A percentile compares a stretch with the other conserved stretches of the same genome.
Conservation (phyloP, 2,113 vertebrate genomes). For the Megaleporinus macrocephalus region DNA sequence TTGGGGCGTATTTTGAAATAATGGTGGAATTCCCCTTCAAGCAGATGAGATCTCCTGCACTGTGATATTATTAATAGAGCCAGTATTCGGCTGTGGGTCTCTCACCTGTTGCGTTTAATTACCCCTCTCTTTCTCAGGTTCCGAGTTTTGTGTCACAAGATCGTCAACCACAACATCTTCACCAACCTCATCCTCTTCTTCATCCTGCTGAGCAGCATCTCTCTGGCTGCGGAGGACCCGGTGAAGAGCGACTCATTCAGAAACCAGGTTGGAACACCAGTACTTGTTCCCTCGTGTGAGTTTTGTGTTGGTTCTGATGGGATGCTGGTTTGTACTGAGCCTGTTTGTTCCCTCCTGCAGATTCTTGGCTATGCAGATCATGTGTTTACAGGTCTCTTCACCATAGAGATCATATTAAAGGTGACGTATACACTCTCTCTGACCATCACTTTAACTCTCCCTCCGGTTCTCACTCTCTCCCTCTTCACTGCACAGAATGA, state of each 20-base stretch:
- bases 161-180: conserved; percentile 98
- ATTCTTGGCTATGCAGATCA: conserved; percentile 99
- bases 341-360: conserved; percentile 72
- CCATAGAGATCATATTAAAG: conserved; percentile 99
- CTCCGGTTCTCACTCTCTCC: not conserved
- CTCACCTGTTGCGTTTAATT: too few relatives aligned
- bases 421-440: conserved; percentile 66
- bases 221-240: conserved; percentile 95
- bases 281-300: not conserved
- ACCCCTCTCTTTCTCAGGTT: conserved; percentile 78
- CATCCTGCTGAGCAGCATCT: conserved; percentile 98
- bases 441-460: not conserved
- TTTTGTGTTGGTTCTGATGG: not conserved
- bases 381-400: conserved; percentile 99
- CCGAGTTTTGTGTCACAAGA: conserved; percentile 94
- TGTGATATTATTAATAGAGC: too few relatives aligned
- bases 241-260: conserved; percentile 92
- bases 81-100: too few relatives aligned
- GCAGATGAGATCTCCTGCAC: too few relatives aligned
- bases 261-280: conserved; percentile 83
- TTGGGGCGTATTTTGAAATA: too few relatives aligned
- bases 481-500: not conserved
- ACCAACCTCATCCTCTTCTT: conserved; percentile 99
- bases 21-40: too few relatives aligned
- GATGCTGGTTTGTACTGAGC: not conserved